Base-by-base conservation (phyloP, 2,888 invertebrate genomes). In the Adineta ricciae region DNA sequence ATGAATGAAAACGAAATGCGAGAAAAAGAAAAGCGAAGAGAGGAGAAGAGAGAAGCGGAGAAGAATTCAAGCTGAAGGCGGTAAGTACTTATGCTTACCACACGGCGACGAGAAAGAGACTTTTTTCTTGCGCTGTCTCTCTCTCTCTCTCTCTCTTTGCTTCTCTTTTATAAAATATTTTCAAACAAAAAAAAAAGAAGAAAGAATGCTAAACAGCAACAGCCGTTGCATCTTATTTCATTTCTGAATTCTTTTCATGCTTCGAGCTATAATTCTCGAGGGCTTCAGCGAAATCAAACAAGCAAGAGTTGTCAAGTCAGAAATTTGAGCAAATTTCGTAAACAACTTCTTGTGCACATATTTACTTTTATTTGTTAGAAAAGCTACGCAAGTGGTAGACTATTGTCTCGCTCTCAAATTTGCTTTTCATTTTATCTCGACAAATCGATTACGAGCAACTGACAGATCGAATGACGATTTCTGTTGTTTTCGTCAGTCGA, bases 241-340 rank as follows among this genome's bases (percentile, higher is more conserved):
- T 64, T 64, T 32, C 64, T 64, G 64, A 64, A 27, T 64, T 64
- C 54, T 54, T 54, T 27, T 32, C 32, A 27, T 64, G 32, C 64
- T 64, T 27, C 64, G 27, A 64, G 16, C 64, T 64, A 64, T 27
- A 46, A 46, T 46, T 11, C 8, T 19, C 2, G 4, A 9, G 64
- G 64, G 64, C 64, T 64, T 64, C 64, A 27, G 9, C n/a, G 1
- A 64, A 64, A 64, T 64, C 64, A 64, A 64, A 64, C 16, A 64
- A 64, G 64, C 32, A 32, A 64, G 64, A 32, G 27, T 64, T 64
- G 64, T 64, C 64, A 64, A 64, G 27, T 27, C 32, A 64, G 64
- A 64, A 64, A 64, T 64, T 64, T 64, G 64, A 64, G 64, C 64
- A n/a, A 64, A 64, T 64, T 64, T 64, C n/a, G 64, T 64, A 64